Base-by-base conservation (phyloP, 2,797 vertebrate genomes). In the Meriones psammophilus region DNA sequence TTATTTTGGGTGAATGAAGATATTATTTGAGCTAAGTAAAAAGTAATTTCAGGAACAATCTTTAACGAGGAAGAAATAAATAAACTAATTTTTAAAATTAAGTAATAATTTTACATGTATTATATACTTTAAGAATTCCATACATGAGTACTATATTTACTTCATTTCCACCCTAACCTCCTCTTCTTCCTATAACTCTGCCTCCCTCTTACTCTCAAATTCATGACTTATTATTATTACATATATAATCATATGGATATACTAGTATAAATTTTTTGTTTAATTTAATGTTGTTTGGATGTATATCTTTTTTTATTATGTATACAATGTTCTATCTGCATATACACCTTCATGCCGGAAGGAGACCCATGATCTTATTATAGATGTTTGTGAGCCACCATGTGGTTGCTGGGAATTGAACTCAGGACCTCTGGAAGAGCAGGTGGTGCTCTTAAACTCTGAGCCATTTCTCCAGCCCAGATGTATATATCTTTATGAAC, bases 21-120 rank as follows among this genome's bases (percentile, higher is more conserved):
- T 91, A 90, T 0, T 12, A 56, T 22, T 30, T 94, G 8, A 15
- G 6, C 4, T 85, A 74, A 71, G 6, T 66, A 85, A 12, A 4
- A 13, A 94, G 8, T 6, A 0, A 87, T 69, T 69, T 96, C 46
- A 73, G 24, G 74, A 94, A 17, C 42, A 66, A 90, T 14, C 42
- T 8, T 92, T 28, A 62, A 78, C 60, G 18, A 92, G 95, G 66
- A 93, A 6, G 74, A 54, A 88, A n/a, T 77, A 80, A 46, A 91
- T 80, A 81, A 50, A 46, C 2, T 17, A 50, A 46, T 28, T 30
- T 76, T 76, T 46, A 46, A 50, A 28, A 76, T 14, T 46, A 13
- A 76, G 15, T 30, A 30, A 76, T 15, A 6, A 46, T 76, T 50
- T 50, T 50, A 68, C 10, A 85, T n/a, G 12, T 14, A 56, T 54